Evolutionary conservation across 2,888 invertebrate genomes (phyloP), one percentile per base, ranked within the genome.

Genomic region (Ichneumon xanthorius): DNA sequence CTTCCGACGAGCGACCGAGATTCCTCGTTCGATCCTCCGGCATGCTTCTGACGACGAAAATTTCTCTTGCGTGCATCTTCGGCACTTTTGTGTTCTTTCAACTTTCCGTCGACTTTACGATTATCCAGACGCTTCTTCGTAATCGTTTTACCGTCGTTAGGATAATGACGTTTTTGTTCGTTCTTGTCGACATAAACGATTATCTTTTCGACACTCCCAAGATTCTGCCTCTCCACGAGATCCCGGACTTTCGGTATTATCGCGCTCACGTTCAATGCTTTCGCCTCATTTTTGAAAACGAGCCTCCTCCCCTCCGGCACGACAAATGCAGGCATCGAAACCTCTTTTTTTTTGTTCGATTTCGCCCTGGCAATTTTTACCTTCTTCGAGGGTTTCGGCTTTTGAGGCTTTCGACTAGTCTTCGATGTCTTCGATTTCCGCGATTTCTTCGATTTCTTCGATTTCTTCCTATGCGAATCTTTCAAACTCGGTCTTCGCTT

Each of bases 161-260:
- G 11, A n/a, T 19, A 55, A 40, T 30, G 30, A 30, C 67, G 67
- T 58, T 85, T 86, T 26, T 77, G 71, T 61, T 88, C 82, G 48
- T 86, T 86, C 53, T 88, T 89, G 40, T 89, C 88, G 0, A 88
- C 88, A 61, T 89, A 90, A 55, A 90, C 88, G 63, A 89, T 88
- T 50, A 90, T 89, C 80, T 87, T 89, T 50, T 89, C 88, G 3
- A 90, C 80, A 63, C 82, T 87, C 3, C 88, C 89, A 7, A 89
- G 80, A 80, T 90, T 87, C 61, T 88, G 83, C 33, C 86, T 87
- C 63, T 88, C 80, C 30, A 88, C 83, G 33, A 89, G 61, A 37
- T 88, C 71, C 45, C 85, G 82, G 3, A 89, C 86, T 7, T 77
- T 84, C 9, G 88, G 88, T 75, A 89, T 84, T 48, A 89, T 86